Base-by-base conservation (phyloP, 2,113 vertebrate genomes). In the Archocentrus centrarchus region DNA sequence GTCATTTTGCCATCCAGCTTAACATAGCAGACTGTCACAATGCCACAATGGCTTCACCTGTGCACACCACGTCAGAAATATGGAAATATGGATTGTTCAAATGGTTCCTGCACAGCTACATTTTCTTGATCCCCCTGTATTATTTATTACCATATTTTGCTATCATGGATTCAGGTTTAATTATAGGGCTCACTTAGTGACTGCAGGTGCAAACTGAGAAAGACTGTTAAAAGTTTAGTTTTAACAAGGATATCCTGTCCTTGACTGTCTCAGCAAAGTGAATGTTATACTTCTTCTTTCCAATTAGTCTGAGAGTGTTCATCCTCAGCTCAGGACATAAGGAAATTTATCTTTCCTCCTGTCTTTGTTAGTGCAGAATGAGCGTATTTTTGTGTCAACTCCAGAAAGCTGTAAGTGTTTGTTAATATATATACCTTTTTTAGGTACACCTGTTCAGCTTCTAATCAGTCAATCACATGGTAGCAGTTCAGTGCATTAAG, bases 211-310 rank as follows among this genome's bases (percentile, higher is more conserved):
- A 55, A 73, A 73, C 53, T 2, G 6, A 73, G 47, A 70, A 44
- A 32, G 47, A 73, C 47, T 73, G 68, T 73, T 55, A 73, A 73
- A 70, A 55, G 27, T 73, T 73, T 32, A 35, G 27, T 73, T 73
- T 73, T 35, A 55, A 35, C 47, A 35, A 73, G 68, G 47, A 14
- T 35, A n/a, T 47, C 30, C 47, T 2, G 6, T 55, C 47, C 47
- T 73, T 55, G 47, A n/a, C 47, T 68, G 41, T 73, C 44, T 73
- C 44, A 20, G 66, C 44, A 73, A 53, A 73, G 44, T 35, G 47
- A 73, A 7, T 35, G 2, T 35, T 55, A n/a, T 73, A 55, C 11
- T 35, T 73, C 17, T 73, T 32, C 68, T 73, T 73, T 73, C 68
- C 47, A 73, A 73, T 73, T 73, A 73, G 47, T 55, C 44, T 55